A percentile compares a stretch with the other conserved stretches of the same genome.
These are phyloP conservation scores for Chrysopilus asiliformis DNA, from an alignment of 2,888 invertebrate genomes.

Conservation along the genomic window DNA sequence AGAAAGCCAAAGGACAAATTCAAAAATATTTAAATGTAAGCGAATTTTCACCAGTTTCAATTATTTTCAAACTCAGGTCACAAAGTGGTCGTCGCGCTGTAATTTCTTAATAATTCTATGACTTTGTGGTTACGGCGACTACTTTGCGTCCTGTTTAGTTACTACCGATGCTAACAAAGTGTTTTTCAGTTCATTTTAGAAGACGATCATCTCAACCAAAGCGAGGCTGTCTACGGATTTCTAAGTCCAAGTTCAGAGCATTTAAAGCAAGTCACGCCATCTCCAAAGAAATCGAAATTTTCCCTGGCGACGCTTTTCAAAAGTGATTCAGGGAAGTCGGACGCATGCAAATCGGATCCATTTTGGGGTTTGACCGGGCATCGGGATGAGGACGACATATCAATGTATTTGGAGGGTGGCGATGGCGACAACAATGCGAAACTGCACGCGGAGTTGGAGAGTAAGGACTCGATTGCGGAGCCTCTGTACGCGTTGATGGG, in stretches of 20 bases:
- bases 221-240: slow-evolving; percentile 81
- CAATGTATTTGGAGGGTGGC: slow-evolving; percentile 59
- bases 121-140: too few species aligned
- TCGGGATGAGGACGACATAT: slow-evolving; percentile 68
- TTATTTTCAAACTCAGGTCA: too few species aligned
- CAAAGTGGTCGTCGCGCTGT: too few species aligned
- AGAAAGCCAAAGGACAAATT: slow-evolving; percentile 68
- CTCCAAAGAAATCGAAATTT: slow-evolving; percentile 76
- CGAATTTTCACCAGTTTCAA: too few species aligned
- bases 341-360: slow-evolving; percentile 22
- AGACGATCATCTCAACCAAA: slow-evolving; percentile 74
- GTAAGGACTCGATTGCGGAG: slow-evolving; percentile 77
- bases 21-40: slow-evolving; percentile 76
- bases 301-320: slow-evolving; percentile 77
- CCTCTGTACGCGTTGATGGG: slow-evolving; percentile 76
- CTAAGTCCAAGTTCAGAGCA: slow-evolving; percentile 86
- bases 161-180: slow-evolving; percentile 3
- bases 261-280: slow-evolving; percentile 60
- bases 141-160: too few species aligned
- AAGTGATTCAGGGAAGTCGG: slow-evolving; percentile 44
- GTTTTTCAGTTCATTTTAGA: slow-evolving; percentile 65
- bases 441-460: slow-evolving; percentile 41
- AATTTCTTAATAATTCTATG: too few species aligned
- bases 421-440: slow-evolving; percentile 30
- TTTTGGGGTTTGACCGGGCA: slow-evolving; percentile 41